Percentiles rank a stretch among this genome's conserved stretches.
These are phyloP conservation scores for Drosophila mauritiana DNA, from an alignment of 1,140 invertebrate species.

Conservation along the genomic window DNA sequence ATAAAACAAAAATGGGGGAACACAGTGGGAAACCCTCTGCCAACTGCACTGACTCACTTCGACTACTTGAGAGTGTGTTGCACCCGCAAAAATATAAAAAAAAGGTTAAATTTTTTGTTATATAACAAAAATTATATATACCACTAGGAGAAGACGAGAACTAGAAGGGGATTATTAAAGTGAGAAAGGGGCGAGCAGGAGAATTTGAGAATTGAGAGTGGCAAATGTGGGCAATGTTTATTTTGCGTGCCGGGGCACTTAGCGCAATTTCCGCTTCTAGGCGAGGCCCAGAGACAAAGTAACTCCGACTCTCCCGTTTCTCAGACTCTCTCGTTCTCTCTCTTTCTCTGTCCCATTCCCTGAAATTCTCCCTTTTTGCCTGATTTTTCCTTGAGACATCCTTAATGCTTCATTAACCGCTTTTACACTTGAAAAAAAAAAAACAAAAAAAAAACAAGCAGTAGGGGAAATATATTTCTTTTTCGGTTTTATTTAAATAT, in stretches of 20 bases:
- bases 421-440: constrained; percentile 15
- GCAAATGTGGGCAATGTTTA: constrained; percentile 60
- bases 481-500: too few species aligned
- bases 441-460: not conserved
- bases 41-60: constrained; percentile 64
- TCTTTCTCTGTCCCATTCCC: not conserved
- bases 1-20: constrained; percentile 12
- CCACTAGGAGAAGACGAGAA: constrained; percentile 2
- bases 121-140: constrained; percentile 17
- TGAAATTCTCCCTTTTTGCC: constrained; percentile 3
- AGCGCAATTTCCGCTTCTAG: constrained; percentile 62
- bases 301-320: constrained; percentile 12
- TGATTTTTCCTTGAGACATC: constrained; percentile 44
- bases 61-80: constrained; percentile 76
- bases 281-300: constrained; percentile 40
- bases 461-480: not conserved
- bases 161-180: constrained; percentile 45
- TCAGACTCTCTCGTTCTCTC: not conserved
- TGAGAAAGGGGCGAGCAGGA: constrained; percentile 3
- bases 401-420: constrained; percentile 71
- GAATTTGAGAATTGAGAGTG: constrained; percentile 9
- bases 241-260: constrained; percentile 71
- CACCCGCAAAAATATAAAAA: constrained; percentile 61
- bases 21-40: constrained; percentile 45
- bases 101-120: not conserved